Evolutionary conservation across 2,113 vertebrate species (phyloP).

Genomic region (Myrmecobius fasciatus): DNA sequence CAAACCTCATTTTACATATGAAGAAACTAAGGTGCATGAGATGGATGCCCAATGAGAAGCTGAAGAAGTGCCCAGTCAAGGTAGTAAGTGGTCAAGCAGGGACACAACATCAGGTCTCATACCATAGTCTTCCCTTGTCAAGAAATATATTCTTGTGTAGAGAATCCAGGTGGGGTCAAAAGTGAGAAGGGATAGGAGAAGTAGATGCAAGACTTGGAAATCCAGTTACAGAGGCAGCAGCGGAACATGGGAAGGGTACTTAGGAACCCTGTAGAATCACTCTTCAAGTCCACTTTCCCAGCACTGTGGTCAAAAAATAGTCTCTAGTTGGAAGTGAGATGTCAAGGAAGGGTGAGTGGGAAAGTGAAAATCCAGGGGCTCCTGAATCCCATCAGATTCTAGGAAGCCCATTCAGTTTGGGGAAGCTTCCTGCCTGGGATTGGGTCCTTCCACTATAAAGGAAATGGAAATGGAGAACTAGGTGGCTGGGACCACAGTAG

Average conservation of each 20-base stretch:
- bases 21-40: background rate
- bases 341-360: background rate
- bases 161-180: background rate
- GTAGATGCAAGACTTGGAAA: background rate
- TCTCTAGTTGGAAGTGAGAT: background rate
- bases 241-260: too few species aligned
- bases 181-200: background rate
- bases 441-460: background rate
- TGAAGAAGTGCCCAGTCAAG: background rate
- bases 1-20: background rate
- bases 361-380: background rate
- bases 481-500: too few species aligned
- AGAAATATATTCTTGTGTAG: background rate
- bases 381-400: background rate
- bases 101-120: background rate
- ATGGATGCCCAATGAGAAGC: too few species aligned
- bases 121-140: background rate
- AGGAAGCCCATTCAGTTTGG: background rate
- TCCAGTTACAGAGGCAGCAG: too few species aligned
- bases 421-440: too few species aligned
- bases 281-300: background rate
- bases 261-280: background rate
- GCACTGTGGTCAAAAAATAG: background rate
- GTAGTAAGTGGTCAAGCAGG: background rate
- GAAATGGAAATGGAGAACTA: background rate